Base-by-base conservation (phyloP, 2,797 vertebrate species). In the Eospalax fontanierii region DNA sequence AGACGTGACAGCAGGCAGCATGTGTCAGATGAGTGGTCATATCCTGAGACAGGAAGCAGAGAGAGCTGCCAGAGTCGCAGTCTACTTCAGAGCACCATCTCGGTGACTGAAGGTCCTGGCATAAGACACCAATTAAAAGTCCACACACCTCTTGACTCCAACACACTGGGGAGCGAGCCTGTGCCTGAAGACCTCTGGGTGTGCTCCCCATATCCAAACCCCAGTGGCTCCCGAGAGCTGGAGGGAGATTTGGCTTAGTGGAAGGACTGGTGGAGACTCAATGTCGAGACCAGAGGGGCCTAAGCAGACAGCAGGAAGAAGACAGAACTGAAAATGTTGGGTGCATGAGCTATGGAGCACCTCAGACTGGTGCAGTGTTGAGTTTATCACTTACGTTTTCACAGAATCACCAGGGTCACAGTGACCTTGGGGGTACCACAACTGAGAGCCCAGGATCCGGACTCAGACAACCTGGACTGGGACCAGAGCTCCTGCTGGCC, bases 271-370 rank as follows among this genome's bases (percentile, higher is more conserved):
- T 26, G 22, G 14, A 54, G 33, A 85, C 43, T 85, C n/a, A 54
- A 3, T 35, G 82, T 43, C 35, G 43, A 43, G 43, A 54, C 43
- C 8, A 2, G 19, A 46, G 4, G n/a, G 33, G 2, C 43, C 46
- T 40, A 8, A 46, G 35, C 22, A 54, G 50, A 33, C 76, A 74
- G 73, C 59, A 24, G 14, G 63, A 78, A 87, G 76, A 61, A 6
- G 24, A 30, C 8, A n/a, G 85, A 15, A 4, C 16, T 6, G 38
- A 40, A 80, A 35, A 73, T 26, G 65, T 71, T 35, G 65, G 18
- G 57, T 24, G n/a, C 65, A 59, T 15, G 0, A 74, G n/a, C 40
- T 33, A 22, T 4, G 0, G 0, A 59, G 75, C 16, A 28, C 82
- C 15, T n/a, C 66, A 70, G 46, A 15, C 66, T 70, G 83, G 83